Evolutionary conservation across 2,113 vertebrate genomes (phyloP).

Genomic region (Pseudopipra pipra): DNA sequence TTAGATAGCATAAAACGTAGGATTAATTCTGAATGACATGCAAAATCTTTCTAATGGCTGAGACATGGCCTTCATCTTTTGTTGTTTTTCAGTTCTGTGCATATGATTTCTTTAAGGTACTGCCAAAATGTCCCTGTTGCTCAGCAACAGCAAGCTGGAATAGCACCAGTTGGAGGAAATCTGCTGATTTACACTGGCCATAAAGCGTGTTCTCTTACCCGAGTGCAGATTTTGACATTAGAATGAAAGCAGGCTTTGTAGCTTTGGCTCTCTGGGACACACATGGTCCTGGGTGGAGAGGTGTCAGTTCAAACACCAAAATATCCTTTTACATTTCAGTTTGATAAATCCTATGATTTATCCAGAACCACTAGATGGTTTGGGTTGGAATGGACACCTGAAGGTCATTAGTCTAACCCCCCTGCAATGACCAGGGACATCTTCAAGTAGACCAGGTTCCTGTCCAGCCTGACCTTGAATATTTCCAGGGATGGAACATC

Average conservation of each 20-base stretch:
- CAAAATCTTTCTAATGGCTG: neutral
- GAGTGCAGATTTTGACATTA: neutral
- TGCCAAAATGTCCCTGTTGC: slow-evolving; percentile 37
- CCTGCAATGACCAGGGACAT: neutral
- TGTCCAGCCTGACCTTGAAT: neutral
- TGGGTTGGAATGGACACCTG: neutral
- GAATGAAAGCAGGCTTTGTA: neutral
- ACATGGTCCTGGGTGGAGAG: neutral
- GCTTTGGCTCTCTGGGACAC: neutral
- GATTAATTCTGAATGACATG: neutral
- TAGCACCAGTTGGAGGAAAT: neutral
- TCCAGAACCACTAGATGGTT: neutral
- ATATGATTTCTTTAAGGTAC: neutral
- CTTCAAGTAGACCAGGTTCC: neutral
- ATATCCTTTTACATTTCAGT: neutral
- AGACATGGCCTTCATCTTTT: neutral
- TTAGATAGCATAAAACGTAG: neutral
- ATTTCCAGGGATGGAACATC: neutral
- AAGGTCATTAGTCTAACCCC: neutral
- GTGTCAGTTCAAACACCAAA: neutral
- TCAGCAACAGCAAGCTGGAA: slow-evolving; percentile 39
- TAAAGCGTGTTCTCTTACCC: neutral
- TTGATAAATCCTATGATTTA: neutral
- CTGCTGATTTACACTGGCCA: neutral
- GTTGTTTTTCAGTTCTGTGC: neutral